phyloP scores from a whole-genome alignment of 2,888 invertebrate species.

The Frankliniella fusca region DNA sequence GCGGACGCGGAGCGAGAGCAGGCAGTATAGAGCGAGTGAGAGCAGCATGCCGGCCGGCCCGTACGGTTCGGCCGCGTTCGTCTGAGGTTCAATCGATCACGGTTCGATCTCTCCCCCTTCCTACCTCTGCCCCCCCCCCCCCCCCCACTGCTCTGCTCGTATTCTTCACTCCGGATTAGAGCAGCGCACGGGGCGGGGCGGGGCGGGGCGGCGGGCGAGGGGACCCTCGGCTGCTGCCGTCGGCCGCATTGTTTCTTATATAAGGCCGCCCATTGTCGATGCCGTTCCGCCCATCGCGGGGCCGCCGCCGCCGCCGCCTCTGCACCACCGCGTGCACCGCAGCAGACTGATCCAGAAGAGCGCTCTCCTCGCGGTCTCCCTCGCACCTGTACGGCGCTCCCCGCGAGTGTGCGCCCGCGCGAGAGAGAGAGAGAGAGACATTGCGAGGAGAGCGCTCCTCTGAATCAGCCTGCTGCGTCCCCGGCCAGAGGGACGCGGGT shows the following conservation, averaged over 20 bases:
- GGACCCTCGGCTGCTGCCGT: background rate
- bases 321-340: background rate
- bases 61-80: background rate
- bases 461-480: too few species aligned
- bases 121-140: background rate
- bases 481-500: too few species aligned
- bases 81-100: conserved; percentile 3
- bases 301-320: background rate
- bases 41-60: background rate
- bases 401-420: too few species aligned
- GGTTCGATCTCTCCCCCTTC: background rate
- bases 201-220: too few species aligned
- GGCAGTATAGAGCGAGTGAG: background rate
- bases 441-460: too few species aligned
- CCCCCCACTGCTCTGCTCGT: background rate
- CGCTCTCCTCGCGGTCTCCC: too few species aligned
- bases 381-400: too few species aligned
- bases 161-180: background rate
- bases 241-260: conserved; percentile 13
- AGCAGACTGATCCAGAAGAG: too few species aligned
- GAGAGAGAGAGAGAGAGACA: too few species aligned
- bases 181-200: too few species aligned
- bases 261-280: conserved; percentile 17
- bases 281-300: background rate
- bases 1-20: too few species aligned